Conservation (phyloP, 1,140 invertebrate genomes). For the Diprion similis region DNA sequence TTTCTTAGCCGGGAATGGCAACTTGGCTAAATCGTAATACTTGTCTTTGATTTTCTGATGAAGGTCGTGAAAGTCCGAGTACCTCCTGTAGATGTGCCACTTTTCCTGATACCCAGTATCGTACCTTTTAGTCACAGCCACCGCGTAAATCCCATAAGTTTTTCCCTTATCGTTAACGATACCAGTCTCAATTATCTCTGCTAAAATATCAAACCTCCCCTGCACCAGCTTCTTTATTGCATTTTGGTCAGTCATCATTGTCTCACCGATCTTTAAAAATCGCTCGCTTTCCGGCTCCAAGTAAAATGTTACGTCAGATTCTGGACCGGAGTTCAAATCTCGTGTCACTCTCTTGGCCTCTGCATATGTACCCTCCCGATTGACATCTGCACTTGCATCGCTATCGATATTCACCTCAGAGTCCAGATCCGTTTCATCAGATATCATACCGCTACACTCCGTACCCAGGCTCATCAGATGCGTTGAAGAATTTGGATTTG, state of each 20-base stretch:
- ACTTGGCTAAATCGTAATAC: constrained; percentile 80
- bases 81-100: constrained; percentile 84
- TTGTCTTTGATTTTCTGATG: constrained; percentile 80
- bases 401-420: constrained; percentile 17
- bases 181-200: constrained; percentile 77
- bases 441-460: constrained; percentile 18
- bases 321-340: constrained; percentile 36
- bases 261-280: constrained; percentile 46
- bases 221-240: constrained; percentile 65
- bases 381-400: constrained; percentile 15
- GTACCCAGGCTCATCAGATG: constrained; percentile 37
- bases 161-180: constrained; percentile 80
- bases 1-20: constrained; percentile 91
- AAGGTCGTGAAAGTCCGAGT: constrained; percentile 92
- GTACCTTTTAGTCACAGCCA: constrained; percentile 76
- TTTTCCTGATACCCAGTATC: constrained; percentile 72
- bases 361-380: constrained; percentile 14
- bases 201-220: constrained; percentile 66
- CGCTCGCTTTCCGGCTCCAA: constrained; percentile 45
- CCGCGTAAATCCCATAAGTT: constrained; percentile 89
- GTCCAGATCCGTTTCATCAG: constrained; percentile 34
- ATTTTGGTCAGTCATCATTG: constrained; percentile 44
- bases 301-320: constrained; percentile 42
- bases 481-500: constrained; percentile 38
- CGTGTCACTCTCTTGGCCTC: constrained; percentile 34